phyloP scores from a whole-genome alignment of 53 echinoderm and acorn worm genomes.

The Paracentrotus lividus region DNA sequence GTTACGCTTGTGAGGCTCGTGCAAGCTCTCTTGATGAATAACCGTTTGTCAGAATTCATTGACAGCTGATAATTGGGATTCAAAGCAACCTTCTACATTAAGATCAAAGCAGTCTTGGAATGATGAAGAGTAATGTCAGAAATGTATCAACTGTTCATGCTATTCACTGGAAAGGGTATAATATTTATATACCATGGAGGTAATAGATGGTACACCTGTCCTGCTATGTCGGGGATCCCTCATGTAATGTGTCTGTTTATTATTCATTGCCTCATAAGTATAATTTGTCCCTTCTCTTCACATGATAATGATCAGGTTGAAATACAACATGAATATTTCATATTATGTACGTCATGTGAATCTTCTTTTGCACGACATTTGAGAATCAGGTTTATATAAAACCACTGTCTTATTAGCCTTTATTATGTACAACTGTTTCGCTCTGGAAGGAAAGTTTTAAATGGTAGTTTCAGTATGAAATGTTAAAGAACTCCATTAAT shows the following conservation, averaged over 20 bases:
- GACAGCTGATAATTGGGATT: conserved; percentile 23
- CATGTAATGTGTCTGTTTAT: background rate
- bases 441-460: no score
- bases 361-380: no score
- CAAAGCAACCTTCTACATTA: background rate
- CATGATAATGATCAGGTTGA: no score
- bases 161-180: background rate
- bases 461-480: no score
- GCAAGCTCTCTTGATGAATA: conserved; percentile 38
- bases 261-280: no score
- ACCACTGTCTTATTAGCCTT: no score
- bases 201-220: background rate
- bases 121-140: conserved; percentile 8
- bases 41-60: conserved; percentile 47
- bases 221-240: background rate
- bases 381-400: no score
- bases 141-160: background rate
- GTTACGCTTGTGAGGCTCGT: background rate
- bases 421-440: no score
- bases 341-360: no score
- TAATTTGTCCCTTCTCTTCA: no score
- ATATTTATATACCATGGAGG: background rate
- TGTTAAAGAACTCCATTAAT: no score
- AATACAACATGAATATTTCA: no score
- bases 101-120: conserved; percentile 1